These are phyloP conservation scores for Neotoma lepida DNA, from an alignment of 2,113 vertebrate species.

Conservation along the genomic window DNA sequence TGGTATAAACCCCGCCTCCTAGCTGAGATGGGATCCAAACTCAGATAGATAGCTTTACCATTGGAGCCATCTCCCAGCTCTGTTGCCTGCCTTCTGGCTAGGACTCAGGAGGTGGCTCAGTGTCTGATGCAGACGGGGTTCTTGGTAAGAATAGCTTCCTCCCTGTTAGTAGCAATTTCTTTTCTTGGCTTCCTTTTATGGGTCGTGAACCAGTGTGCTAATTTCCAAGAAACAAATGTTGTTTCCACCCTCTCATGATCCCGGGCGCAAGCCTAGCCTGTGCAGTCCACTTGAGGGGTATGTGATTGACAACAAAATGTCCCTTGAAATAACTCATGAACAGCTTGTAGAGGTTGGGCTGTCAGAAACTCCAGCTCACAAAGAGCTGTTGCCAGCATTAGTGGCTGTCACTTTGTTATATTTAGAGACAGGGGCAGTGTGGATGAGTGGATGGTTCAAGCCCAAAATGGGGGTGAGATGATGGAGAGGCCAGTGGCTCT, in stretches of 20 bases:
- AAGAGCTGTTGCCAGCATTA: constrained; percentile 56
- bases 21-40: not conserved
- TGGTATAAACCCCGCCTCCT: not conserved
- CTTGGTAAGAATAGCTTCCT: constrained; percentile 31
- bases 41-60: not conserved
- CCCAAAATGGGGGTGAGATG: not conserved
- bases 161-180: constrained; percentile 19
- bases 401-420: constrained; percentile 69
- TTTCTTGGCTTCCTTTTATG: constrained; percentile 52
- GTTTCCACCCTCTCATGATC: constrained; percentile 41
- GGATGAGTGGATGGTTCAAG: constrained; percentile 63
- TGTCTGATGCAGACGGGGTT: not conserved
- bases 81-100: not conserved
- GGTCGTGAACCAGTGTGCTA: constrained; percentile 68
- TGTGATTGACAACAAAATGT: constrained; percentile 74
- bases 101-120: not conserved
- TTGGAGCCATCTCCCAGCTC: not conserved
- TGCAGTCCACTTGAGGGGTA: constrained; percentile 56
- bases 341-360: constrained; percentile 77
- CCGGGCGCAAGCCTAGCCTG: not conserved
- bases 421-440: constrained; percentile 71
- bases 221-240: constrained; percentile 73
- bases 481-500: not conserved
- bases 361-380: constrained; percentile 71
- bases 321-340: constrained; percentile 76